phyloP scores from a whole-genome alignment of 2,797 vertebrate species.

The Rhinoraja longicauda region DNA sequence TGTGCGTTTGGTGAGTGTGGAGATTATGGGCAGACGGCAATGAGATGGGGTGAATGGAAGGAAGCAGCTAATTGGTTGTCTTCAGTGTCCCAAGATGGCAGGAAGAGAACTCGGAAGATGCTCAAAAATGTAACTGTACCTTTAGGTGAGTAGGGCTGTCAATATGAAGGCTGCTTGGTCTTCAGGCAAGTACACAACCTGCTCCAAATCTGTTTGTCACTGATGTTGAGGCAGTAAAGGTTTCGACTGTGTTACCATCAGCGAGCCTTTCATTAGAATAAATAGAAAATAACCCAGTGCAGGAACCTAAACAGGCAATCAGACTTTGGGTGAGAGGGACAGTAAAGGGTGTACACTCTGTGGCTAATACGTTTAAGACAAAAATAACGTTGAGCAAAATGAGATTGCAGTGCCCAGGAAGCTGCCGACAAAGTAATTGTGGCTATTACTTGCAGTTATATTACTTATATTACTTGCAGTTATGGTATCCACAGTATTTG shows the following conservation, averaged over 20 bases:
- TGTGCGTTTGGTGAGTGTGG: neutral
- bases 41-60: no score
- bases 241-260: neutral
- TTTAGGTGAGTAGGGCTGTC: neutral
- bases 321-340: neutral
- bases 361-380: neutral
- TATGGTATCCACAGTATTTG: neutral
- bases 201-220: neutral
- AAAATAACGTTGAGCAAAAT: neutral
- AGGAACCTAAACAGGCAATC: neutral
- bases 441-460: neutral
- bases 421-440: neutral
- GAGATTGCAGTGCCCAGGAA: neutral
- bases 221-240: neutral
- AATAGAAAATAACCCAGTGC: neutral
- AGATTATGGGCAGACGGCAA: neutral
- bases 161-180: no score
- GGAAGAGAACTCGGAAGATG: neutral
- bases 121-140: neutral
- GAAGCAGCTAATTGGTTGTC: neutral
- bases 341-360: neutral
- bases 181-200: neutral
- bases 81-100: neutral
- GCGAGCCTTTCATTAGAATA: neutral
- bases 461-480: neutral